A percentile compares a stretch with the other conserved stretches of the same genome.
Conservation (phyloP, 2,888 invertebrate genomes). For the Cryptus viduatorius region DNA sequence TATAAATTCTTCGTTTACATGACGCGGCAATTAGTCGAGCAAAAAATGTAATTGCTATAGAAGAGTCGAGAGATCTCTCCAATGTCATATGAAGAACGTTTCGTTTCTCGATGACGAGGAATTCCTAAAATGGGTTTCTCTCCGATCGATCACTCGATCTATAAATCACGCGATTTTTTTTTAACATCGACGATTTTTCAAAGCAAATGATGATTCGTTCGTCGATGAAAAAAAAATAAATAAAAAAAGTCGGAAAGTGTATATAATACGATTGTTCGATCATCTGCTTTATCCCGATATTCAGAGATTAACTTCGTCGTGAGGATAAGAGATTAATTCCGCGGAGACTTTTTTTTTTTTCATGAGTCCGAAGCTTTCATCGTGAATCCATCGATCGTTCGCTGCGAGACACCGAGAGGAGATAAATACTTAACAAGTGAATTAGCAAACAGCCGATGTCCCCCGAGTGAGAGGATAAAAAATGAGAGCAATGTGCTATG, state of each 20-base stretch:
- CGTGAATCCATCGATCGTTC: too few relatives aligned
- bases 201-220: too few relatives aligned
- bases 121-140: not conserved
- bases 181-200: too few relatives aligned
- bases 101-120: not conserved
- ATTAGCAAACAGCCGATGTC: not conserved
- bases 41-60: not conserved
- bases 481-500: not conserved
- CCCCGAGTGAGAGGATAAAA: slow-evolving; percentile 12
- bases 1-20: not conserved
- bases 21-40: slow-evolving; percentile 8
- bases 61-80: not conserved
- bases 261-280: too few relatives aligned
- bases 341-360: too few relatives aligned
- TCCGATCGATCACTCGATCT: not conserved
- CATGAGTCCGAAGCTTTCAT: too few relatives aligned
- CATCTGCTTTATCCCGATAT: too few relatives aligned
- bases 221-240: too few relatives aligned
- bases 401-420: too few relatives aligned
- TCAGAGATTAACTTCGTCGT: too few relatives aligned
- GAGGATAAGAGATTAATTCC: too few relatives aligned
- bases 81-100: not conserved
- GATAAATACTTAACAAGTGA: not conserved
- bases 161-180: not conserved
- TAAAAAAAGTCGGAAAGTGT: too few relatives aligned